Conservation (phyloP, 2,113 vertebrate genomes). For the Coturnix japonica region DNA sequence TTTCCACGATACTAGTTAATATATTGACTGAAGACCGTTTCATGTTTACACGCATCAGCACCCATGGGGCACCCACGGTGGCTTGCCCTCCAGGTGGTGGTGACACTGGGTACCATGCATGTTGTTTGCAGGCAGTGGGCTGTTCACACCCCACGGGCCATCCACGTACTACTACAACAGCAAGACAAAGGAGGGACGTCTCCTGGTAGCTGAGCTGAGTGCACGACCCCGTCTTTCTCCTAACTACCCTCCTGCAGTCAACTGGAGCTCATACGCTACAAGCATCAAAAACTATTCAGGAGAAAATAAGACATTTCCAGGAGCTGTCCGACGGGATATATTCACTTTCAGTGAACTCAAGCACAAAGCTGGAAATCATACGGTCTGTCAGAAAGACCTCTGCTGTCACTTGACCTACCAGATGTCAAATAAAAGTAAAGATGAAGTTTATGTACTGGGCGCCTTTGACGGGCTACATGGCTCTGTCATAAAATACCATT, state of each 20-base stretch:
- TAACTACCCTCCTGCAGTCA: background rate
- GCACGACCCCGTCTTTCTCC: slow-evolving; percentile 26
- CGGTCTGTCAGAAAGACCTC: slow-evolving; percentile 74
- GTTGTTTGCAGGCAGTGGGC: slow-evolving; percentile 67
- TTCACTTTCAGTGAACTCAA: slow-evolving; percentile 72
- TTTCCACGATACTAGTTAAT: background rate
- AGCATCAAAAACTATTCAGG: background rate
- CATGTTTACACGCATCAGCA: background rate
- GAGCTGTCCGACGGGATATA: slow-evolving; percentile 65
- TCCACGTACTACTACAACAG: slow-evolving; percentile 64
- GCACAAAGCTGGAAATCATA: slow-evolving; percentile 50
- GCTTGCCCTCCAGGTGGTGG: background rate
- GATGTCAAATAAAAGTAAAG: slow-evolving; percentile 54
- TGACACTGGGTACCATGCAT: background rate
- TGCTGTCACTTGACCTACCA: slow-evolving; percentile 74
- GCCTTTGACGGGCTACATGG: slow-evolving; percentile 72
- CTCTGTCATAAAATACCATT: slow-evolving; percentile 73
- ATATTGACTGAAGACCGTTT: background rate
- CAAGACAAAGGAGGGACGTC: slow-evolving; percentile 49
- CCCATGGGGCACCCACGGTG: background rate
- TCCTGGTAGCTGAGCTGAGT: slow-evolving; percentile 60
- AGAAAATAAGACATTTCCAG: slow-evolving; percentile 1
- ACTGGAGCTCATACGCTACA: slow-evolving; percentile 64
- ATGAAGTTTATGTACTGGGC: slow-evolving; percentile 72
- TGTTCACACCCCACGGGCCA: slow-evolving; percentile 41